Percentiles rank a stretch among this genome's conserved stretches.
Evolutionary conservation across 2,113 vertebrate genomes (phyloP).

Genomic region (Cephalopterus ornatus): DNA sequence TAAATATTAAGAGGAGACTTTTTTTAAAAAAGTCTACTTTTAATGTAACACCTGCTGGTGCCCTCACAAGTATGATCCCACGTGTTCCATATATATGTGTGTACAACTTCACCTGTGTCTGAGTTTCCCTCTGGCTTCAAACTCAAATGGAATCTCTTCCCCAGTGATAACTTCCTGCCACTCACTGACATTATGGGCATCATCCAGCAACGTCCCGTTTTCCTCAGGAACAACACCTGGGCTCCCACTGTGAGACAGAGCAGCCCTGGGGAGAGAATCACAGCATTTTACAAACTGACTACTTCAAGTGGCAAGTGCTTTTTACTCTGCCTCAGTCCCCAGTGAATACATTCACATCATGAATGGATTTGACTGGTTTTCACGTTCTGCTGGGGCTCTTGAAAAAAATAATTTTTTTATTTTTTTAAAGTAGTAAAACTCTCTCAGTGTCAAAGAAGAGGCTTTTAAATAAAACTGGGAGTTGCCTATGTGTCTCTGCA

Average conservation of each 20-base stretch:
- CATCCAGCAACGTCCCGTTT: slow-evolving; percentile 80
- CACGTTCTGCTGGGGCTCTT: not conserved
- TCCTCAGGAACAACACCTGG: slow-evolving; percentile 87
- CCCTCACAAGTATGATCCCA: not conserved
- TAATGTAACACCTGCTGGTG: not conserved
- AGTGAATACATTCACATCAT: not conserved
- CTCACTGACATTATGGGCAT: slow-evolving; percentile 89
- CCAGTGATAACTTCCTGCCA: slow-evolving; percentile 94
- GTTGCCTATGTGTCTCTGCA: not conserved
- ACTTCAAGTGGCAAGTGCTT: not conserved
- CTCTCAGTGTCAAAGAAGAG: not conserved
- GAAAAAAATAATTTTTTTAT: accelerated
- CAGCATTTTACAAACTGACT: not conserved
- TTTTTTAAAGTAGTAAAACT: not conserved
- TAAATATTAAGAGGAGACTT: not conserved
- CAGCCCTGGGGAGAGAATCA: slow-evolving; percentile 80
- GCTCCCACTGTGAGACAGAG: slow-evolving; percentile 94
- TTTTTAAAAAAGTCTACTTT: not conserved
- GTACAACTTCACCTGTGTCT: slow-evolving; percentile 85
- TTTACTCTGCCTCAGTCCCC: not conserved
- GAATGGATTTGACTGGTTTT: not conserved
- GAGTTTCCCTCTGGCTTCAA: slow-evolving; percentile 93
- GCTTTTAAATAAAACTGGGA: not conserved
- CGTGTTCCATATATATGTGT: accelerated
- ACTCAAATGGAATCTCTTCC: slow-evolving; percentile 94